Conservation (phyloP, 2,113 vertebrate genomes). For the Lagopus muta region DNA sequence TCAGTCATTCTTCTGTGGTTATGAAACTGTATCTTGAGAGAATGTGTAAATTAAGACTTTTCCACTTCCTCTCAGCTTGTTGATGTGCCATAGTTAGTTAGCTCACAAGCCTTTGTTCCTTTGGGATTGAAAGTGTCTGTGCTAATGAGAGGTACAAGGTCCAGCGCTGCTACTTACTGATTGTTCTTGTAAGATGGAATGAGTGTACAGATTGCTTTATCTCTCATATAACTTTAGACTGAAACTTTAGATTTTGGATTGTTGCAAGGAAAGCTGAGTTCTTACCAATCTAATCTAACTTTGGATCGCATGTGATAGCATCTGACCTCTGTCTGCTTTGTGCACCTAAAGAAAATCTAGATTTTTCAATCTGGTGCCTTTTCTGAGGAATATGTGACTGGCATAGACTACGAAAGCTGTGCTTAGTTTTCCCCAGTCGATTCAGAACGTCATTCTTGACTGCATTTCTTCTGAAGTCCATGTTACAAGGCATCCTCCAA, state of each 20-base stretch:
- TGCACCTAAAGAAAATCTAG: not conserved
- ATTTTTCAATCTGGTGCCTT: not conserved
- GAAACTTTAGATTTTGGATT: not conserved
- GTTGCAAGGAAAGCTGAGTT: not conserved
- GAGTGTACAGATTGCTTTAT: not conserved
- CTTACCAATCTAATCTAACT: not conserved
- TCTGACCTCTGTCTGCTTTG: not conserved
- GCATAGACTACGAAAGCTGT: not conserved
- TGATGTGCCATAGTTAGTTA: not conserved
- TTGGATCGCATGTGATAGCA: not conserved
- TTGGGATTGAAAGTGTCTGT: not conserved
- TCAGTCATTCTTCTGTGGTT: not conserved
- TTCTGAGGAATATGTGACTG: not conserved
- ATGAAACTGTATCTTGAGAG: not conserved
- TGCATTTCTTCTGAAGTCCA: not conserved
- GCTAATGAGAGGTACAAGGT: not conserved
- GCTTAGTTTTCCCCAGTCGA: not conserved
- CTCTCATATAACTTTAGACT: not conserved
- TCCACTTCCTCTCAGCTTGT: not conserved
- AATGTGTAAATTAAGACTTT: not conserved
- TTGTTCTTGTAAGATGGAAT: not conserved
- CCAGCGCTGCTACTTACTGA: not conserved
- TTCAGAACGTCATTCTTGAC: not conserved
- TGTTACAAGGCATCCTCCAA: not conserved
- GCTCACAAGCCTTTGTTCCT: not conserved